A percentile compares a stretch with the other conserved stretches of the same genome.
These are phyloP conservation scores for Micromesistius poutassou DNA, from an alignment of 2,797 vertebrate genomes.

Conservation along the genomic window DNA sequence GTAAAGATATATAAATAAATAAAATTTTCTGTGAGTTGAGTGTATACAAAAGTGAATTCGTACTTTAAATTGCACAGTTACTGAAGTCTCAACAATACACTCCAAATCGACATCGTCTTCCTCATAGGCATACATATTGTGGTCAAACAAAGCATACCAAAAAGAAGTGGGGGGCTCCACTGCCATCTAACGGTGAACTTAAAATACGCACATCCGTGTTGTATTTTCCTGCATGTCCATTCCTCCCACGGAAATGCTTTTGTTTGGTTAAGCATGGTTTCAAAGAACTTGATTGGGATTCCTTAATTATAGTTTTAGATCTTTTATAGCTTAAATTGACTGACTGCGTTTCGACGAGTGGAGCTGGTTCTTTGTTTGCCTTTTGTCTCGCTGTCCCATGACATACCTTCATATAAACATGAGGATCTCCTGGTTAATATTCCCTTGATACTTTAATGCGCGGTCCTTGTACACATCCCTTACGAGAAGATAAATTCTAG, in stretches of 20 bases:
- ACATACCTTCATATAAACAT: neutral
- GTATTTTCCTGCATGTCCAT: neutral
- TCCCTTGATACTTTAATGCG: neutral
- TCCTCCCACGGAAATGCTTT: neutral
- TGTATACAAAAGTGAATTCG: neutral
- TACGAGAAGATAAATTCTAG: neutral
- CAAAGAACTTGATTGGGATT: neutral
- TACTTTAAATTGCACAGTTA: neutral
- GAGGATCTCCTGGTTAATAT: neutral
- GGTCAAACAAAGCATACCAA: neutral
- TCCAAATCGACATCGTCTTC: neutral
- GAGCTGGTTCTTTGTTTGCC: neutral
- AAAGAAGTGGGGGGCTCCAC: neutral
- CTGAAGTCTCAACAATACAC: neutral
- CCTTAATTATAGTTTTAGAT: neutral
- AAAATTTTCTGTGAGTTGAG: neutral
- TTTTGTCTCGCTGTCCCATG: neutral
- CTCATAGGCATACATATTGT: neutral
- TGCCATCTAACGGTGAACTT: neutral
- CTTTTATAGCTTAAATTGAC: neutral
- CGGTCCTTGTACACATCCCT: neutral
- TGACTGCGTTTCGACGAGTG: neutral
- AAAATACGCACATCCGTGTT: neutral
- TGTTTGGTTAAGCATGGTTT: neutral
- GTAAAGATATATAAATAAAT: neutral